phyloP scores from a whole-genome alignment of 1,140 invertebrate species.

The Homalodisca vitripennis region DNA sequence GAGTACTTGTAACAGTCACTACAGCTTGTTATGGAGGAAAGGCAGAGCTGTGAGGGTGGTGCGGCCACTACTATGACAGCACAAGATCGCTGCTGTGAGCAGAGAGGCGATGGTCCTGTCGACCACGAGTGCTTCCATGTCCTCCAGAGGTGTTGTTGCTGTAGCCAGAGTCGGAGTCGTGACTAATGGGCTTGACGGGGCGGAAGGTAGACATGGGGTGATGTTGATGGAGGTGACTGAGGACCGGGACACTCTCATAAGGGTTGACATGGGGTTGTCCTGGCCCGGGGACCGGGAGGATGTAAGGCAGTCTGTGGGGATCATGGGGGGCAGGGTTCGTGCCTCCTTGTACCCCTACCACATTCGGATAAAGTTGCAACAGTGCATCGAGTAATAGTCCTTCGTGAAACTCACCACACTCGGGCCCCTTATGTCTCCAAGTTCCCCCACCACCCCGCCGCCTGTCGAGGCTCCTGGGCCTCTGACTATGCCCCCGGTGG shows the following conservation, averaged over 20 bases:
- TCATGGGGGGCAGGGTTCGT: constrained; percentile 44
- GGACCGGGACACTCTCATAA: constrained; percentile 58
- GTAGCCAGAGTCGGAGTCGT: constrained; percentile 65
- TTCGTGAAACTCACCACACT: constrained; percentile 58
- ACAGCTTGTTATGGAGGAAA: neutral
- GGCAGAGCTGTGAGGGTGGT: constrained; percentile 9
- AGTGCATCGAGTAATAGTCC: constrained; percentile 65
- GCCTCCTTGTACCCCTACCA: constrained; percentile 46
- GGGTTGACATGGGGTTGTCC: constrained; percentile 46
- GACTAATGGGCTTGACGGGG: constrained; percentile 38
- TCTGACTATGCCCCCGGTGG: constrained; percentile 43
- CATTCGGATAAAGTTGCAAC: constrained; percentile 59
- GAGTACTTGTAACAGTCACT: neutral
- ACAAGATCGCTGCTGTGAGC: constrained; percentile 22
- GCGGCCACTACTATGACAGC: constrained; percentile 24
- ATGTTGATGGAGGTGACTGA: constrained; percentile 49
- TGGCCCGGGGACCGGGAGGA: constrained; percentile 50
- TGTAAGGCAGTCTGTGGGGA: constrained; percentile 54
- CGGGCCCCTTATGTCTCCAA: constrained; percentile 37
- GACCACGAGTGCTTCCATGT: constrained; percentile 15
- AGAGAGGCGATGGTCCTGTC: constrained; percentile 26
- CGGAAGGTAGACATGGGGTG: constrained; percentile 39
- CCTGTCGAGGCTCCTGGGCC: constrained; percentile 58
- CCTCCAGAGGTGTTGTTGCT: constrained; percentile 61
- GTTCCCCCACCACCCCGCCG: constrained; percentile 51